phyloP scores from a whole-genome alignment of 2,797 vertebrate genomes.

The Characodon lateralis region DNA sequence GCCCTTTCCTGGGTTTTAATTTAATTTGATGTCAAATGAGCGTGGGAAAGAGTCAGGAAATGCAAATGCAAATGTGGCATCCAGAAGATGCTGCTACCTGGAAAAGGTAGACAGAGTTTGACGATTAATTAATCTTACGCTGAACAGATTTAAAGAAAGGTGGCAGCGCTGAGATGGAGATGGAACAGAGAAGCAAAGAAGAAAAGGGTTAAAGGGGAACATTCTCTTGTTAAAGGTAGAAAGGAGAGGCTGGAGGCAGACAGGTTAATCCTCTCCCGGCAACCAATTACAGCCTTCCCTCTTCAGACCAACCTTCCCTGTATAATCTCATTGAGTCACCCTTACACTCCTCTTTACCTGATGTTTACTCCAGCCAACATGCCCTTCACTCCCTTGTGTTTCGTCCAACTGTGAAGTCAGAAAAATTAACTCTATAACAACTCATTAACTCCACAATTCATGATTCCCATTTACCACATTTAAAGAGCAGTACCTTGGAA shows the following conservation, averaged over 20 bases:
- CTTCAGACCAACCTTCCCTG: slow-evolving; percentile 45
- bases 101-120: slow-evolving; percentile 23
- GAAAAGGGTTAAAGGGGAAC: slow-evolving; percentile 18
- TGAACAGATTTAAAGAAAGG: background rate
- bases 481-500: background rate
- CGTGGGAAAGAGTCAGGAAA: slow-evolving; percentile 49
- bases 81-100: slow-evolving; percentile 36
- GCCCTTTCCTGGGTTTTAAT: slow-evolving; percentile 67
- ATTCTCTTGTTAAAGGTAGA: slow-evolving; percentile 53
- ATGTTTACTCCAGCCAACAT: slow-evolving; percentile 16
- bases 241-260: slow-evolving; percentile 72
- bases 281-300: slow-evolving; percentile 70
- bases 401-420: background rate
- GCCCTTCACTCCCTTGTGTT: background rate
- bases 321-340: slow-evolving; percentile 66
- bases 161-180: background rate
- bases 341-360: slow-evolving; percentile 40
- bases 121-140: slow-evolving; percentile 26
- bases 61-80: slow-evolving; percentile 51
- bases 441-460: background rate
- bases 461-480: too few species aligned
- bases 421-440: background rate
- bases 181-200: background rate
- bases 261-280: slow-evolving; percentile 76
- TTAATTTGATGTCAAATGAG: too few species aligned